phyloP scores from a whole-genome alignment of 2,888 invertebrate genomes.

The Scaptodrosophila latifasciaeformis region DNA sequence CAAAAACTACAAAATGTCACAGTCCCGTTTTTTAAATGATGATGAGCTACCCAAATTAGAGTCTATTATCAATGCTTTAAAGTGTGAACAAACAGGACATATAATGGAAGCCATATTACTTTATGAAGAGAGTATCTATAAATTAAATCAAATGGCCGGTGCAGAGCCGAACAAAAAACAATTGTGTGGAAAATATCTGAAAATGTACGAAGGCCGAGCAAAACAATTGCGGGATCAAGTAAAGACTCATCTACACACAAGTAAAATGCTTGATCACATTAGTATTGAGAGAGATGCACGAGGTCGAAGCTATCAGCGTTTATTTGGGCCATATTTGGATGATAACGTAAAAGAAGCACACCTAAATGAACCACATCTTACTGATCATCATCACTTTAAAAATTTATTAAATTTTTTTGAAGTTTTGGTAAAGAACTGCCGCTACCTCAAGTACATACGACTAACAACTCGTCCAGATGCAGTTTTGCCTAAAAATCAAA shows the following conservation, averaged over 20 bases:
- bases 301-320: slow-evolving; percentile 84
- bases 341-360: slow-evolving; percentile 81
- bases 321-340: slow-evolving; percentile 87
- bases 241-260: slow-evolving; percentile 80
- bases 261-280: slow-evolving; percentile 84
- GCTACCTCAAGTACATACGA: slow-evolving; percentile 78
- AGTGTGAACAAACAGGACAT: slow-evolving; percentile 53
- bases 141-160: slow-evolving; percentile 72
- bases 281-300: slow-evolving; percentile 83
- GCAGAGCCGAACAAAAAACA: slow-evolving; percentile 75
- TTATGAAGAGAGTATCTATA: slow-evolving; percentile 54
- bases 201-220: slow-evolving; percentile 86
- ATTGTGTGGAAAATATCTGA: slow-evolving; percentile 76
- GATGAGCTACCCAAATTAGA: slow-evolving; percentile 40
- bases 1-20: slow-evolving; percentile 30
- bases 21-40: slow-evolving; percentile 20
- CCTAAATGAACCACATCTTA: slow-evolving; percentile 90
- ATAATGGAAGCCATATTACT: slow-evolving; percentile 56
- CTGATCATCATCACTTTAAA: slow-evolving; percentile 87
- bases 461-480: slow-evolving; percentile 79
- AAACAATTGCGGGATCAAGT: slow-evolving; percentile 84
- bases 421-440: slow-evolving; percentile 82
- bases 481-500: slow-evolving; percentile 77
- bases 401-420: slow-evolving; percentile 90
- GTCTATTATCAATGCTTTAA: slow-evolving; percentile 38